phyloP scores from a whole-genome alignment of 2,113 vertebrate genomes.

The Lagenorhynchus albirostris region DNA sequence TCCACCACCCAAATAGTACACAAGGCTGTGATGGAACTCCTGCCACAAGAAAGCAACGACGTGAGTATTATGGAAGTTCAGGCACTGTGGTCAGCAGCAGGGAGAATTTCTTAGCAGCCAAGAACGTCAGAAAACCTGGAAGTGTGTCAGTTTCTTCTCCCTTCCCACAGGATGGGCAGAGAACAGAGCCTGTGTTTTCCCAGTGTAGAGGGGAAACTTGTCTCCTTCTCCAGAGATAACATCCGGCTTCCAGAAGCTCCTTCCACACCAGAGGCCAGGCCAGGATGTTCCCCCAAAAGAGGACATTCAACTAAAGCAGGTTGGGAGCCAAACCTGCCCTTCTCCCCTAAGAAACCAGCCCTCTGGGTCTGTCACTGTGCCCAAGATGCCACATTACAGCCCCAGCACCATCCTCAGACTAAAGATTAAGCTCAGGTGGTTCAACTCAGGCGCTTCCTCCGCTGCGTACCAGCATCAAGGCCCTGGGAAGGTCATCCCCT shows the following conservation, averaged over 20 bases:
- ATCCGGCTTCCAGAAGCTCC: neutral
- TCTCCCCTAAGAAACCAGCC: neutral
- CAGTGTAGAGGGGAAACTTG: neutral
- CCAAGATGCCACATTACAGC: fast-evolving
- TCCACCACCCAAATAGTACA: fast-evolving
- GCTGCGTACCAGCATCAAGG: neutral
- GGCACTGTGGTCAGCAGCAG: fast-evolving
- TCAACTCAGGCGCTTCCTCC: fast-evolving
- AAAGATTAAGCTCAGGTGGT: fast-evolving
- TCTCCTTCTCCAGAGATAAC: neutral
- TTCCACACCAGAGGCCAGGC: neutral
- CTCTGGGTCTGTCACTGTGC: fast-evolving
- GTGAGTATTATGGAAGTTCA: fast-evolving
- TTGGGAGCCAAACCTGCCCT: neutral
- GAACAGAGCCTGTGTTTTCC: neutral
- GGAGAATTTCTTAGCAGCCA: neutral
- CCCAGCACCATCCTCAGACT: fast-evolving
- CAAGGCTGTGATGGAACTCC: fast-evolving
- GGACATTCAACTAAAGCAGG: neutral
- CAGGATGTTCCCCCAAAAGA: neutral
- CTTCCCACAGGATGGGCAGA: fast-evolving
- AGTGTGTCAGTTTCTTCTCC: fast-evolving
- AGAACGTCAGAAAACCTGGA: neutral
- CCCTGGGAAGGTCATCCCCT: neutral
- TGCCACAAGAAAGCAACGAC: neutral